Percentiles rank a stretch among this genome's conserved stretches.
phyloP scores from a whole-genome alignment of 2,113 vertebrate species.

The Chaenocephalus aceratus region DNA sequence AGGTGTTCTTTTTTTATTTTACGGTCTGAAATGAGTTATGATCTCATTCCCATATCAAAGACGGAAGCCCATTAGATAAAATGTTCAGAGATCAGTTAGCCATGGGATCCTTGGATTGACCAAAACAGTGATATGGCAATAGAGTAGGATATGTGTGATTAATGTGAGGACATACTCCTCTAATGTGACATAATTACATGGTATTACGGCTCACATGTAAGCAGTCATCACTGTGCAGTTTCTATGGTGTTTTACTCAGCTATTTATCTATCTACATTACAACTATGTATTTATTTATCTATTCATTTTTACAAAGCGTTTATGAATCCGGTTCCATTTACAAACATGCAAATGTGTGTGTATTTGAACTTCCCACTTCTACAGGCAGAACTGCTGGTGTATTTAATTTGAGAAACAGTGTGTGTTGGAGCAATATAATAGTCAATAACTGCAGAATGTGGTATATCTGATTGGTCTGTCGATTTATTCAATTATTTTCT shows the following conservation, averaged over 20 bases:
- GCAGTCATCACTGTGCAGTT: neutral
- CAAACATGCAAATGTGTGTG: too few species aligned
- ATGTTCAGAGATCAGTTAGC: conserved; percentile 19
- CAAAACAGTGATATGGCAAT: neutral
- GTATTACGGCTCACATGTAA: neutral
- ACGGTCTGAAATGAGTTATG: conserved; percentile 32
- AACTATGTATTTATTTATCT: too few species aligned
- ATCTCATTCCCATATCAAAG: conserved; percentile 21
- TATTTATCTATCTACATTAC: too few species aligned
- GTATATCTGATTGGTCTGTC: too few species aligned
- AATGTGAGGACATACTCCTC: neutral
- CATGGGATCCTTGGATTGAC: neutral
- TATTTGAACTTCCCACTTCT: too few species aligned
- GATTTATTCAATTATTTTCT: neutral
- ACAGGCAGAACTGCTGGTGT: too few species aligned
- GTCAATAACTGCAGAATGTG: too few species aligned
- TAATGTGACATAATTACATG: neutral
- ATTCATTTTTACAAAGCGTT: too few species aligned
- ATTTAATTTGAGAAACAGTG: too few species aligned
- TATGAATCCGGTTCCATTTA: too few species aligned
- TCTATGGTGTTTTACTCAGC: too few species aligned
- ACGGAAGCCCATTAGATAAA: conserved; percentile 36
- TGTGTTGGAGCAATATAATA: too few species aligned
- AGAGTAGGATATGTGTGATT: neutral
- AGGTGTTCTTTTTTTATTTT: conserved; percentile 5